Base-by-base conservation (phyloP, 2,113 vertebrate species). In the Psittacara wagleri region DNA sequence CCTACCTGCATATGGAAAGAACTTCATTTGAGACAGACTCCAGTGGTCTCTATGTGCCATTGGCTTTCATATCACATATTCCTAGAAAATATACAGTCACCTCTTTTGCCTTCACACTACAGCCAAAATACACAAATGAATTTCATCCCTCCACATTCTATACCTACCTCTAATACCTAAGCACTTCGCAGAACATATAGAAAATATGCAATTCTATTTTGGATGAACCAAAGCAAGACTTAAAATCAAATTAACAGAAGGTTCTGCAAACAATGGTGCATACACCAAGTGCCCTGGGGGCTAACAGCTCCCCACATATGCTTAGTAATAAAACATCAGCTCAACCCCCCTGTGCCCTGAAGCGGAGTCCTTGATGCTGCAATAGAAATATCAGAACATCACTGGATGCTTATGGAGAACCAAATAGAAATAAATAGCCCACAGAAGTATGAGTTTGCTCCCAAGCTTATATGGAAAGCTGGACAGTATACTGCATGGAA, bases 401-500 rank as follows among this genome's bases (percentile, higher is more conserved):
- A 59, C 13, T 35, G 57, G 33, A 35, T 1, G 1, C 9, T 31
- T 19, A 8, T 17, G 2, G 2, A 1, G 15, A 88, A 35, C 17
- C 39, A 24, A 66, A 19, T 15, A 6, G 41, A 74, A 77, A 74
- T 4, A 74, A 77, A 74, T 4, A 5, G 24, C 62, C 57, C 37
- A 49, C 28, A 69, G 57, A 57, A 16, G 23, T 8, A n/a, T 4
- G 17, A 76, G 44, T 10, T 79, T 37, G 31, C 39, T 54, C 31
- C 46, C 41, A n/a, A 22, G 19, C 23, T 28, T 39, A 10, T 2
- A 31, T 2, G 13, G 75, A 37, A 54, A 70, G 44, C 63, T 57
- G 18, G 11, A 33, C 57, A 27, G 23, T 19, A 67, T 1, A 51
- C 0, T 19, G 62, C 64, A 8, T 6, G 57, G 70, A 52, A 75